A percentile compares a stretch with the other conserved stretches of the same genome.
These are phyloP conservation scores for Buathra laborator DNA, from an alignment of 2,888 invertebrate genomes.

Conservation along the genomic window DNA sequence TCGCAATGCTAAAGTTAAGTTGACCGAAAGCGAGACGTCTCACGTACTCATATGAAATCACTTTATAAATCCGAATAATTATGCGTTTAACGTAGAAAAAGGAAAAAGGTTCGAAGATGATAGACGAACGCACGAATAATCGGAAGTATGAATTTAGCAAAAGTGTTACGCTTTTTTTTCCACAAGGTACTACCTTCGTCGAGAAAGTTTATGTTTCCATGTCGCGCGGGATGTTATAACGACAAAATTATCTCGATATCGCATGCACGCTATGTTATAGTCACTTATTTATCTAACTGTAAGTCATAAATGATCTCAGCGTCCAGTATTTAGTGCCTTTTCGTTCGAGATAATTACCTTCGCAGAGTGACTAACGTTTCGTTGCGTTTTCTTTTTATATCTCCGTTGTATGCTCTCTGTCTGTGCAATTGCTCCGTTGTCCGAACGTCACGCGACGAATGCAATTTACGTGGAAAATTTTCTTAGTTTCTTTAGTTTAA, in stretches of 20 bases:
- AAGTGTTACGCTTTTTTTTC: conserved; percentile 68
- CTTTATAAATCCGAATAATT: conserved; percentile 29
- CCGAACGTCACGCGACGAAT: conserved; percentile 8
- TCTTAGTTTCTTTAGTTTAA: not conserved
- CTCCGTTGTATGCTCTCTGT: conserved; percentile 27
- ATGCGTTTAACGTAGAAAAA: conserved; percentile 29
- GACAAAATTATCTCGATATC: conserved; percentile 48
- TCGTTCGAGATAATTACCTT: conserved; percentile 49
- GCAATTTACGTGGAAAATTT: conserved; percentile 41
- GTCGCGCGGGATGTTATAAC: conserved; percentile 23
- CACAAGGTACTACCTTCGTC: conserved; percentile 67
- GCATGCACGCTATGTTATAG: conserved; percentile 64
- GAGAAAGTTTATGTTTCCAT: conserved; percentile 58
- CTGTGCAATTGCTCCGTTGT: conserved; percentile 40
- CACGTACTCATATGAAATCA: conserved; percentile 80
- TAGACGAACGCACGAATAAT: conserved; percentile 33
- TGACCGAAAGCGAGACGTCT: conserved; percentile 79
- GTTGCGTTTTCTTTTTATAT: conserved; percentile 13
- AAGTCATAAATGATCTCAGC: conserved; percentile 64
- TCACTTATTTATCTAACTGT: conserved; percentile 57
- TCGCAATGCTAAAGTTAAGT: conserved; percentile 81
- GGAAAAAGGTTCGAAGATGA: conserved; percentile 15
- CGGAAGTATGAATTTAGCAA: conserved; percentile 54
- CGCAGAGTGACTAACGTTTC: conserved; percentile 26
- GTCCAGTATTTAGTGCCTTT: conserved; percentile 70